These are phyloP conservation scores for Zaprionus kolodkinae DNA, from an alignment of 1,140 invertebrate genomes.

Conservation along the genomic window DNA sequence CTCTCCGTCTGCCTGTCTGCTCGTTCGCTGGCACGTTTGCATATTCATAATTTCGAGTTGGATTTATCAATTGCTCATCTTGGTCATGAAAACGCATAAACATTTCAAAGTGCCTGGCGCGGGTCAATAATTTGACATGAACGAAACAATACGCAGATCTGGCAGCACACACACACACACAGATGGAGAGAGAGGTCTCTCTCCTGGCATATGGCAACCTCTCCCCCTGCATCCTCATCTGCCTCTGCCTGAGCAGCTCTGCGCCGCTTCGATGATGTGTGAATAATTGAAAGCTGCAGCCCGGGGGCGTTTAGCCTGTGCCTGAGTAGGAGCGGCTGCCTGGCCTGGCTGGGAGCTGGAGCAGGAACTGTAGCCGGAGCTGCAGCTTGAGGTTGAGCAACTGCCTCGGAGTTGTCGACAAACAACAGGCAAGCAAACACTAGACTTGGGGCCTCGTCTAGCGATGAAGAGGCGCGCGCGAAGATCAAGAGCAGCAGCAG, in stretches of 20 bases:
- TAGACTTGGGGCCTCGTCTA: slow-evolving; percentile 36
- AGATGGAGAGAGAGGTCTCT: not conserved
- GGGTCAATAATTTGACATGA: slow-evolving; percentile 83
- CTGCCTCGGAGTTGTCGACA: slow-evolving; percentile 68
- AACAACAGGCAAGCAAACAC: slow-evolving; percentile 78
- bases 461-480: slow-evolving; percentile 42
- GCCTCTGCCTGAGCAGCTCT: not conserved
- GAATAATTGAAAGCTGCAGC: slow-evolving; percentile 71
- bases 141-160: slow-evolving; percentile 76
- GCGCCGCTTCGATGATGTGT: slow-evolving; percentile 63
- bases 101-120: slow-evolving; percentile 74
- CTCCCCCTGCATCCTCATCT: too few relatives aligned
- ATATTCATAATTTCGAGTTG: slow-evolving; percentile 77
- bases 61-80: slow-evolving; percentile 81
- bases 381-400: slow-evolving; percentile 29
- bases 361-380: slow-evolving; percentile 4
- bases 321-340: not conserved
- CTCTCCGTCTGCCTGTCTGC: slow-evolving; percentile 3
- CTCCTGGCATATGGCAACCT: not conserved
- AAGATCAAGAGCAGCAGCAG: slow-evolving; percentile 50
- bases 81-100: slow-evolving; percentile 80
- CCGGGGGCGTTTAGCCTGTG: slow-evolving; percentile 45
- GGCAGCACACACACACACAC: not conserved
- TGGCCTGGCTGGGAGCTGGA: not conserved
- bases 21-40: slow-evolving; percentile 51